phyloP scores from a whole-genome alignment of 23 tunicate species.

The Trididemnum miniatum region DNA sequence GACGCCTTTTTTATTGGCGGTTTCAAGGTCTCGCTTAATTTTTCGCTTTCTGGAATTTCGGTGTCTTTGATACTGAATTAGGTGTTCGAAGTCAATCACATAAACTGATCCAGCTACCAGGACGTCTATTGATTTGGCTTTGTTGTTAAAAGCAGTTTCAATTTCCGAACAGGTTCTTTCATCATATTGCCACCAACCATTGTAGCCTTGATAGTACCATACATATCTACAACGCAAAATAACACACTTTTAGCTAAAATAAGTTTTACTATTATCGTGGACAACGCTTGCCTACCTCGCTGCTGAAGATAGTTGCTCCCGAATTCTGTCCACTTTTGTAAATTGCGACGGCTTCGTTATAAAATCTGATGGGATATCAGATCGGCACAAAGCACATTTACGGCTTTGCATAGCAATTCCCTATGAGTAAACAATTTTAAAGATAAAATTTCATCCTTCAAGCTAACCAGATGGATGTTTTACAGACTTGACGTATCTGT shows the following conservation, averaged over 20 bases:
- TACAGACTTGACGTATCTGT: too few relatives aligned
- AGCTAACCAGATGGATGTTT: too few relatives aligned
- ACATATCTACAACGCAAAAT: conserved; percentile 47
- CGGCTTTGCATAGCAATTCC: conserved; percentile 81
- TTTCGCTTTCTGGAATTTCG: conserved; percentile 69
- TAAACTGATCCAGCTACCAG: conserved; percentile 84
- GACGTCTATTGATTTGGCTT: conserved; percentile 48
- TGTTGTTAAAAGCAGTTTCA: conserved; percentile 67
- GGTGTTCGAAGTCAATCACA: conserved; percentile 77
- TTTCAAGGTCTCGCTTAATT: conserved; percentile 70
- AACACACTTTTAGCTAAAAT: too few relatives aligned
- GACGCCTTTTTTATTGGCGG: conserved; percentile 69
- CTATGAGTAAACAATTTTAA: conserved; percentile 13
- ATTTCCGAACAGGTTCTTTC: conserved; percentile 68
- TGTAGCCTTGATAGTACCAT: conserved; percentile 94
- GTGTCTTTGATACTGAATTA: conserved; percentile 71
- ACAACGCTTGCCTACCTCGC: too few relatives aligned
- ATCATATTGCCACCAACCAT: conserved; percentile 99
- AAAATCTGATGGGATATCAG: conserved; percentile 62
- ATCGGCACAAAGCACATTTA: conserved; percentile 75
- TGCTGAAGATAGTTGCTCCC: conserved; percentile 7
- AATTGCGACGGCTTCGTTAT: conserved; percentile 58
- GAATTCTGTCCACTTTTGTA: conserved; percentile 23
- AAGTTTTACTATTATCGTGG: neutral
- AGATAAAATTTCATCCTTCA: too few relatives aligned